Conservation (phyloP, 2,888 invertebrate genomes). For the Myathropa florea region DNA sequence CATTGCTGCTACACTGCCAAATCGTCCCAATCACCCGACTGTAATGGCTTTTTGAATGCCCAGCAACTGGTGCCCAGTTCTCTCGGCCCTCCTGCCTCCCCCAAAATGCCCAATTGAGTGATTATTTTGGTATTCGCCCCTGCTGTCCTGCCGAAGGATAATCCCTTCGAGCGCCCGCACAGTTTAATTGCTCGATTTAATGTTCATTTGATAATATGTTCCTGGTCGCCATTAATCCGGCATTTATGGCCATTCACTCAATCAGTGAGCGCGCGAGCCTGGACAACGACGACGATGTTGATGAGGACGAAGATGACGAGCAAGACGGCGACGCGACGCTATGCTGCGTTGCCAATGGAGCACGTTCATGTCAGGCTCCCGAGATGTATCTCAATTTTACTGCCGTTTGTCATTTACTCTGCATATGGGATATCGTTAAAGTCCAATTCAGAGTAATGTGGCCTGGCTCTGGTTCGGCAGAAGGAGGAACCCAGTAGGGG, state of each 20-base stretch:
- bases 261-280: constrained; percentile 38
- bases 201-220: constrained; percentile 70
- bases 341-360: constrained; percentile 35
- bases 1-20: constrained; percentile 14
- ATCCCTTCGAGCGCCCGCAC: constrained; percentile 11
- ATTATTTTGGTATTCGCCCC: constrained; percentile 42
- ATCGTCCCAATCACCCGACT: constrained; percentile 15
- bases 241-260: constrained; percentile 59
- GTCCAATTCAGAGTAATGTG: constrained; percentile 6
- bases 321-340: background rate
- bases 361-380: constrained; percentile 40
- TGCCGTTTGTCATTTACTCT: constrained; percentile 56
- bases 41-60: constrained; percentile 51
- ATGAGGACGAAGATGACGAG: constrained; percentile 1
- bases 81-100: background rate
- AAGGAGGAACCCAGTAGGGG: constrained; percentile 36
- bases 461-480: background rate
- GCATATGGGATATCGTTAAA: constrained; percentile 48
- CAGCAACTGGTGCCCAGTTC: constrained; percentile 7
- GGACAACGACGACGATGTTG: background rate
- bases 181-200: constrained; percentile 61
- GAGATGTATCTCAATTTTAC: constrained; percentile 55
- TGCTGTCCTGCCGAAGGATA: background rate
- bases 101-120: constrained; percentile 57
- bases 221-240: constrained; percentile 64